Conservation (phyloP, 2,113 vertebrate genomes). For the Limnothrissa miodon region DNA sequence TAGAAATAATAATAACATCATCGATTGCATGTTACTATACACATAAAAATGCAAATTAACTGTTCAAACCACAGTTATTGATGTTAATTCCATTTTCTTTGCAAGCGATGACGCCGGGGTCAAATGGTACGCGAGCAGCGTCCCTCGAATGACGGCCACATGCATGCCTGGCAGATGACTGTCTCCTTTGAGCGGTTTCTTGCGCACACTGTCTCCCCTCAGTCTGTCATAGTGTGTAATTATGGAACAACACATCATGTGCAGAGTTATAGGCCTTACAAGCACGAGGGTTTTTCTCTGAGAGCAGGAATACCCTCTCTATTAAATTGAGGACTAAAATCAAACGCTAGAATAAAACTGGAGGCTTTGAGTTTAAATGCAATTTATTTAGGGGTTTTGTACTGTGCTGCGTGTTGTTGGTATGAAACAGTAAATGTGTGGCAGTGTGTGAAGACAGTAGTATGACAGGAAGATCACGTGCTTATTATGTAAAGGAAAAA, state of each 20-base stretch:
- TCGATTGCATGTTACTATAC: neutral
- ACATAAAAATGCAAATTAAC: neutral
- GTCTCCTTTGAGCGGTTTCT: neutral
- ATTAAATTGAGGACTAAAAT: slow-evolving; percentile 13
- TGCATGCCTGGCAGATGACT: neutral
- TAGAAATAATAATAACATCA: neutral
- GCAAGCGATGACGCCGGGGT: neutral
- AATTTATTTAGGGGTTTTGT: slow-evolving; percentile 3
- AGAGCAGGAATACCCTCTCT: neutral
- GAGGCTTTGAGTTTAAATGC: slow-evolving; percentile 7
- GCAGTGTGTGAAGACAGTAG: slow-evolving; percentile 8
- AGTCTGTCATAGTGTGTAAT: slow-evolving; percentile 4
- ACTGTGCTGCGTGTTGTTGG: neutral
- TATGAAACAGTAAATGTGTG: neutral
- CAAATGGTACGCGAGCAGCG: slow-evolving; percentile 3
- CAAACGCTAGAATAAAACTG: slow-evolving; percentile 27
- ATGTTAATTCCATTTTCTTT: neutral
- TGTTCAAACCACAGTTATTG: neutral
- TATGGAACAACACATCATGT: slow-evolving; percentile 14
- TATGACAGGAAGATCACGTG: neutral
- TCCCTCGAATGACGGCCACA: neutral
- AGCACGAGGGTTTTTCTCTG: slow-evolving; percentile 36
- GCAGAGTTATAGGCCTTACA: slow-evolving; percentile 11
- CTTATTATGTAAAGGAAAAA: slow-evolving; percentile 38
- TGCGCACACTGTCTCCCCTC: slow-evolving; percentile 11